Conservation (phyloP, 2,888 invertebrate genomes). For the Polietes domitor region DNA sequence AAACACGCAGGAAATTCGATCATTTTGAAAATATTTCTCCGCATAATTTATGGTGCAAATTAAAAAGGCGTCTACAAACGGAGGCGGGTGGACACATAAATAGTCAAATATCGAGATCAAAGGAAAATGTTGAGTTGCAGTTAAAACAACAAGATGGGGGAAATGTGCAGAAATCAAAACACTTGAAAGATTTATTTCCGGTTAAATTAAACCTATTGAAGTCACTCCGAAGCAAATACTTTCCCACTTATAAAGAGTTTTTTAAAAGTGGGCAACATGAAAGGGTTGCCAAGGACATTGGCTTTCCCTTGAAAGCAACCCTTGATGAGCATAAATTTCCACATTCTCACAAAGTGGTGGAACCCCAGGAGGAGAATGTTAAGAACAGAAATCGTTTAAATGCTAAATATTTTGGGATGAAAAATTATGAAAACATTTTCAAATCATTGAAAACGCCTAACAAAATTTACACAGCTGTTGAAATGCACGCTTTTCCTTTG, state of each 20-base stretch:
- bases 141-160: too few relatives aligned
- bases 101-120: not conserved
- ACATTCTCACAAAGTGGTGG: too few relatives aligned
- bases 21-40: not conserved
- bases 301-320: too few relatives aligned
- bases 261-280: not conserved
- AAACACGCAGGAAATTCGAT: not conserved
- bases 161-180: too few relatives aligned
- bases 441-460: not conserved
- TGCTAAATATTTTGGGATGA: too few relatives aligned
- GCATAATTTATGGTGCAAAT: slow-evolving; percentile 13
- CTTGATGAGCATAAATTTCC: too few relatives aligned
- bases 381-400: too few relatives aligned
- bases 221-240: slow-evolving; percentile 15
- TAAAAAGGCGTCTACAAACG: not conserved
- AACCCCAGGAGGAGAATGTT: too few relatives aligned
- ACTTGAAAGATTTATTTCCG: not conserved
- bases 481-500: too few relatives aligned
- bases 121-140: not conserved
- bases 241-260: slow-evolving; percentile 20
- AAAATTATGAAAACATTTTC: slow-evolving; percentile 19
- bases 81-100: not conserved
- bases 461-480: too few relatives aligned
- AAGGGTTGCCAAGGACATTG: too few relatives aligned
- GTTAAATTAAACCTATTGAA: not conserved